Conservation (phyloP, 1,140 invertebrate genomes). For the Tetramorium alpestre region DNA sequence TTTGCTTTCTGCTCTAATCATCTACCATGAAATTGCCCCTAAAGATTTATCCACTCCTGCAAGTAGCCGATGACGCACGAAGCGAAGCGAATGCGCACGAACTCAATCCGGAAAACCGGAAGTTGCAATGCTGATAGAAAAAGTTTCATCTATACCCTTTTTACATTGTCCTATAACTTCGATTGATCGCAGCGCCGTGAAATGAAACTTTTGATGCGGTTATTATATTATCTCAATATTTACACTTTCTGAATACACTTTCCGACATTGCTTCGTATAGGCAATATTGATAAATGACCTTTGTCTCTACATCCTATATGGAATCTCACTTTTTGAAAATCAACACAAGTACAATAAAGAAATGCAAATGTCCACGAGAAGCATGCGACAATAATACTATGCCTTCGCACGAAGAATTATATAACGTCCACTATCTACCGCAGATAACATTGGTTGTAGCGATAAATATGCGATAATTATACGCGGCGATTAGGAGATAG, state of each 20-base stretch:
- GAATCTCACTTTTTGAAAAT: neutral
- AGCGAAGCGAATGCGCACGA: conserved; percentile 22
- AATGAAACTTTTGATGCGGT: neutral
- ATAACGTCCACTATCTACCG: conserved; percentile 5
- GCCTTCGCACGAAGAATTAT: neutral
- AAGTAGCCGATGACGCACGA: neutral
- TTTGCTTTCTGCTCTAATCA: neutral
- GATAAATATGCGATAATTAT: conserved; percentile 1
- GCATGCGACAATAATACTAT: neutral
- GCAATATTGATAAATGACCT: neutral
- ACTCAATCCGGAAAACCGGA: neutral
- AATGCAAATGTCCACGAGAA: too few relatives aligned
- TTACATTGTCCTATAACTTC: neutral
- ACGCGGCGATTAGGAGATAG: neutral
- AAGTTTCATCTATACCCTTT: neutral
- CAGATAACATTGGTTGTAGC: conserved; percentile 19
- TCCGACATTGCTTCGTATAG: neutral
- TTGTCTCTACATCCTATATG: neutral
- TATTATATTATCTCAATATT: neutral
- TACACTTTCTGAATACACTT: neutral
- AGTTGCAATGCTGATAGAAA: neutral
- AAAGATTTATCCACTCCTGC: neutral
- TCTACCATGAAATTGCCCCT: neutral
- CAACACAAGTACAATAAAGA: neutral
- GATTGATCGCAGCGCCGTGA: neutral